Conservation (phyloP, 1,140 invertebrate genomes). For the Tribolium madens region DNA sequence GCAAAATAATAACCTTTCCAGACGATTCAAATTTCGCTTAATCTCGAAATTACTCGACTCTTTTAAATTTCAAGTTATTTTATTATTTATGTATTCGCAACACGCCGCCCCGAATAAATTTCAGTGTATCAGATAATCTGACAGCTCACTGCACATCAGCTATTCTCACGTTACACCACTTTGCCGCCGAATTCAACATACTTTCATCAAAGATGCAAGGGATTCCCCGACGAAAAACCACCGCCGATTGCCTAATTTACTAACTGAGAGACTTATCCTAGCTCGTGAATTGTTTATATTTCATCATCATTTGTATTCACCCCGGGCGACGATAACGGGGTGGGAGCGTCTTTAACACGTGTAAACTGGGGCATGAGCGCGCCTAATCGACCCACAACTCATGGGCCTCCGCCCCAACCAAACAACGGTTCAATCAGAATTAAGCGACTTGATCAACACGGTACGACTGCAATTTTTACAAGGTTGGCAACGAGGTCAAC, state of each 20-base stretch:
- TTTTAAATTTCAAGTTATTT: slow-evolving; percentile 39
- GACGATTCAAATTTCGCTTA: background rate
- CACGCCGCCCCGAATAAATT: slow-evolving; percentile 45
- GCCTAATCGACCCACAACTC: background rate
- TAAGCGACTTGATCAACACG: too few species aligned
- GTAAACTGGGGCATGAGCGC: background rate
- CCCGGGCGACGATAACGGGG: background rate
- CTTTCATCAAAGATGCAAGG: background rate
- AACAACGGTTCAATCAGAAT: too few species aligned
- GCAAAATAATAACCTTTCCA: slow-evolving; percentile 1
- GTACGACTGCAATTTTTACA: too few species aligned
- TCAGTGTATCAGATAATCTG: slow-evolving; percentile 45
- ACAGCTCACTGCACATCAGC: slow-evolving; percentile 41
- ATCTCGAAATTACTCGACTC: background rate
- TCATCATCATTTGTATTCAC: background rate
- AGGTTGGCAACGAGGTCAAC: background rate
- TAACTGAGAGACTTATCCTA: background rate
- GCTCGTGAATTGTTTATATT: background rate
- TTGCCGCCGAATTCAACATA: background rate
- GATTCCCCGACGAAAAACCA: background rate
- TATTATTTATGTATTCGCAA: slow-evolving; percentile 48
- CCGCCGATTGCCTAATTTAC: background rate
- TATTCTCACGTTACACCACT: slow-evolving; percentile 14
- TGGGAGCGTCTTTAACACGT: background rate
- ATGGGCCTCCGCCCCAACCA: too few species aligned